These are phyloP conservation scores for Aphodius granarius DNA, from an alignment of 2,888 invertebrate genomes.

Conservation along the genomic window DNA sequence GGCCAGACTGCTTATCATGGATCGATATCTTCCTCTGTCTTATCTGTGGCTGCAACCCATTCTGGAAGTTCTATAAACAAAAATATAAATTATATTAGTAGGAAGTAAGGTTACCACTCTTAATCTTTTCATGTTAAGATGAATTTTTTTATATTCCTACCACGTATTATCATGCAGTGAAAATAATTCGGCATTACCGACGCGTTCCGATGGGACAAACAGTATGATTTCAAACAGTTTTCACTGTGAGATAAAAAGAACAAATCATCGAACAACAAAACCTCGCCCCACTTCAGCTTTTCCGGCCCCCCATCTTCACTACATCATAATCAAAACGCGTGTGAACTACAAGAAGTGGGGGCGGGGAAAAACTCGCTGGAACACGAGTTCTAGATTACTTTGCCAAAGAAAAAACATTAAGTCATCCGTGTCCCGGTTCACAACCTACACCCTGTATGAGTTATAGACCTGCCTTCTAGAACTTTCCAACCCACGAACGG, in stretches of 20 bases:
- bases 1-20: conserved; percentile 53
- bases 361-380: neutral
- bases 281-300: neutral
- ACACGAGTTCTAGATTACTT: neutral
- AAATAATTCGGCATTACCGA: too few relatives aligned
- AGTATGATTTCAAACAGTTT: too few relatives aligned
- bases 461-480: neutral
- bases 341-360: neutral
- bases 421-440: neutral
- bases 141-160: too few relatives aligned
- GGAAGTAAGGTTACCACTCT: too few relatives aligned
- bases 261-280: too few relatives aligned
- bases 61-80: conserved; percentile 54
- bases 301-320: neutral
- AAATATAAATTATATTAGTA: conserved; percentile 8
- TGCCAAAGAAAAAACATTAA: neutral
- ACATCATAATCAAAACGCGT: neutral
- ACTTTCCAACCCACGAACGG: neutral
- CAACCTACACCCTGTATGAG: neutral
- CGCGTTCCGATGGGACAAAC: too few relatives aligned
- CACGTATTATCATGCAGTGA: too few relatives aligned
- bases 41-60: conserved; percentile 56
- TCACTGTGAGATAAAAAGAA: too few relatives aligned
- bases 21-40: conserved; percentile 54
- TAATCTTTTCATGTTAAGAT: too few relatives aligned